Percentiles rank a stretch among this genome's conserved stretches.
Conservation (phyloP, 2,888 invertebrate species). For the Agrochola lota region DNA sequence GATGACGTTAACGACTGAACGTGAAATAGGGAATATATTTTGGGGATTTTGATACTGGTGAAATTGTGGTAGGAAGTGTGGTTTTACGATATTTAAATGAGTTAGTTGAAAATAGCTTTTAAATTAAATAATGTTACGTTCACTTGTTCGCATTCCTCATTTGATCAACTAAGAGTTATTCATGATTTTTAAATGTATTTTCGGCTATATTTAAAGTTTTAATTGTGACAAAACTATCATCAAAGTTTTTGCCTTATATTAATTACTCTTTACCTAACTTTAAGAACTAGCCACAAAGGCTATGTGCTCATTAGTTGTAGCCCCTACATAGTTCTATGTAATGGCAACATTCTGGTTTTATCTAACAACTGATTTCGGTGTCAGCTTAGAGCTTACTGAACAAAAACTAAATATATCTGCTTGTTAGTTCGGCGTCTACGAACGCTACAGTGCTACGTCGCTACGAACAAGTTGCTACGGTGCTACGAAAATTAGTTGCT, state of each 20-base stretch:
- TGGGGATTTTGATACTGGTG: conserved; percentile 18
- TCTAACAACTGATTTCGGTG: conserved; percentile 44
- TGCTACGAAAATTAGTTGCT: conserved; percentile 56
- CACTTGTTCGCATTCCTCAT: not conserved
- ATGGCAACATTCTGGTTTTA: conserved; percentile 18
- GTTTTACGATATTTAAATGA: conserved; percentile 11
- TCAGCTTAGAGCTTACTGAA: conserved; percentile 53
- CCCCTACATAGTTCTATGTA: conserved; percentile 13
- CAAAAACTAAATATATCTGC: conserved; percentile 52
- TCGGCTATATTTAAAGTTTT: not conserved
- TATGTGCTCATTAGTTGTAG: conserved; percentile 46
- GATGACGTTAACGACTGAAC: conserved; percentile 45
- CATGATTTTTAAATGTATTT: not conserved
- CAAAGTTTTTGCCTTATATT: conserved; percentile 1
- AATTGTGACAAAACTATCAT: not conserved
- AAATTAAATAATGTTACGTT: not conserved
- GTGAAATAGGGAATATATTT: conserved; percentile 34
- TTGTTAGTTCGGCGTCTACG: conserved; percentile 51
- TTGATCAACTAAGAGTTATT: not conserved
- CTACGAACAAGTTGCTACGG: conserved; percentile 47
- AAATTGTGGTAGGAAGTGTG: not conserved
- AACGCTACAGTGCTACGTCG: conserved; percentile 43
- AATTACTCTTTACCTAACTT: conserved; percentile 25
- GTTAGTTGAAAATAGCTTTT: not conserved
- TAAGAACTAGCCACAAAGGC: conserved; percentile 1